phyloP scores from a whole-genome alignment of 37 sponge, comb jelly and placozoan species.

The Amphimedon queenslandica region DNA sequence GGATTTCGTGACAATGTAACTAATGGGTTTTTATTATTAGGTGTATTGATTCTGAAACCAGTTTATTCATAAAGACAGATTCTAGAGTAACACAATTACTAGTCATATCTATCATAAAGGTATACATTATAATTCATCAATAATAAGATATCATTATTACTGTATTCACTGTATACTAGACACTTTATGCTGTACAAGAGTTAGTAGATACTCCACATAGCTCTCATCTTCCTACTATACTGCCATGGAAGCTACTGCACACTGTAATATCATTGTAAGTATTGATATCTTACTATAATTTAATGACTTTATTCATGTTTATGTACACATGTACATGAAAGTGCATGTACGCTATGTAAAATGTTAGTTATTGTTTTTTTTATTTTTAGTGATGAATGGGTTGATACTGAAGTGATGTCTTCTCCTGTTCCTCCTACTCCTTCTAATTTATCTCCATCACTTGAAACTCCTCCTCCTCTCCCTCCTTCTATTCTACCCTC shows the following conservation, averaged over 20 bases:
- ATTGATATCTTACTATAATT: too few relatives aligned
- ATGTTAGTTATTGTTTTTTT: neutral
- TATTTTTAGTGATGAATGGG: neutral
- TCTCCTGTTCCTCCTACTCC: too few relatives aligned
- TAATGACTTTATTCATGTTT: too few relatives aligned
- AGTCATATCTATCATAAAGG: neutral
- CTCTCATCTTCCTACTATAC: constrained; percentile 22
- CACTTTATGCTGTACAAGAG: neutral
- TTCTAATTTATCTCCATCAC: neutral
- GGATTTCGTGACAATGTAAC: too few relatives aligned
- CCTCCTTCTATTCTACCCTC: too few relatives aligned
- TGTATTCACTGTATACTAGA: neutral
- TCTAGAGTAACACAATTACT: too few relatives aligned
- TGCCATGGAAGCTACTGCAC: constrained; percentile 60
- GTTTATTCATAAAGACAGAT: too few relatives aligned
- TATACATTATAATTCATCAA: neutral
- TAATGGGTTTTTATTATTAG: too few relatives aligned
- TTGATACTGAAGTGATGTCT: neutral
- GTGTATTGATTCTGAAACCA: too few relatives aligned
- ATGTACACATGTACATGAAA: too few relatives aligned
- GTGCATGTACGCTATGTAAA: too few relatives aligned
- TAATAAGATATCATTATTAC: neutral
- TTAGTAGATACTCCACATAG: constrained; percentile 19
- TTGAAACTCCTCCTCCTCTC: neutral
- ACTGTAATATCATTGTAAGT: constrained; percentile 38